Conservation (phyloP, 2,888 invertebrate species). For the Synergus itoensis region DNA sequence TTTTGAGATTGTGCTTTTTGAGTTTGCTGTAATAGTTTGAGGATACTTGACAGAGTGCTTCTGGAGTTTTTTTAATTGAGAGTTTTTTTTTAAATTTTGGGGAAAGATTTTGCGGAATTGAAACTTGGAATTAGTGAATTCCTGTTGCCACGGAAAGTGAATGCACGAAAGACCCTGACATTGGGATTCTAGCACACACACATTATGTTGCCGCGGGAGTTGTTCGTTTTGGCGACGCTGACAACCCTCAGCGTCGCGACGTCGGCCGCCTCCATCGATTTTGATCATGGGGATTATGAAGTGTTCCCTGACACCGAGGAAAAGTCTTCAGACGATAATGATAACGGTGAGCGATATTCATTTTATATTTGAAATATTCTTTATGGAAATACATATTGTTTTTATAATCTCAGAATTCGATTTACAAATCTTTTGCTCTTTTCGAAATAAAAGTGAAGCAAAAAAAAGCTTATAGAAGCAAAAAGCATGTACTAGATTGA, state of each 20-base stretch:
- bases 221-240: constrained; percentile 38
- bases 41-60: not conserved
- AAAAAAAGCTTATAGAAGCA: too few relatives aligned
- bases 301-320: constrained; percentile 35
- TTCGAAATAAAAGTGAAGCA: too few relatives aligned
- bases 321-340: constrained; percentile 32
- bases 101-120: not conserved
- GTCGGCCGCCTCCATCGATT: constrained; percentile 36
- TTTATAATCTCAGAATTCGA: not conserved
- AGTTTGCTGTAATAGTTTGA: not conserved
- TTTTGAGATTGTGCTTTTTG: not conserved
- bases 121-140: not conserved
- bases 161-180: constrained; percentile 39
- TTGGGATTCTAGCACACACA: constrained; percentile 14
- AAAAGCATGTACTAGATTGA: too few relatives aligned
- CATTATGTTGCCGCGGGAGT: constrained; percentile 35
- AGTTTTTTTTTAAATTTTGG: not conserved
- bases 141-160: constrained; percentile 2
- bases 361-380: not conserved
- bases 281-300: constrained; percentile 38
- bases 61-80: not conserved
- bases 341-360: constrained; percentile 13
- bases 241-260: constrained; percentile 41
- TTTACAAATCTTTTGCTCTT: too few relatives aligned
- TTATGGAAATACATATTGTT: not conserved